Percentiles rank a stretch among this genome's conserved stretches.
These are phyloP conservation scores for Ophion slaviceki DNA, from an alignment of 2,888 invertebrate genomes.

Conservation along the genomic window DNA sequence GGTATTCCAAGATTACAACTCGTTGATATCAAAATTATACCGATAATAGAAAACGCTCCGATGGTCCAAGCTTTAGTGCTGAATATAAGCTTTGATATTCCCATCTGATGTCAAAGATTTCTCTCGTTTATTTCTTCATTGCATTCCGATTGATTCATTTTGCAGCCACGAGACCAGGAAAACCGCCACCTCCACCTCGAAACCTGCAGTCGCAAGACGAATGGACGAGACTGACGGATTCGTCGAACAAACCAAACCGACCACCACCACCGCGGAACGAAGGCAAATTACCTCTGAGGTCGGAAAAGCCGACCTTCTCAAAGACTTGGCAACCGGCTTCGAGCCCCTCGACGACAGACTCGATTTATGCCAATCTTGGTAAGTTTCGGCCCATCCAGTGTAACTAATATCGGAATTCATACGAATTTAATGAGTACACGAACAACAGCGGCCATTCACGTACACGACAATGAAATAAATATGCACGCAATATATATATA, in stretches of 20 bases:
- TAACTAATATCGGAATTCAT: conserved; percentile 76
- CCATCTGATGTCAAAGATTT: too few relatives aligned
- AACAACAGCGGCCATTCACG: conserved; percentile 53
- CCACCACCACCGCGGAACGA: conserved; percentile 88
- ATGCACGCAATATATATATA: conserved; percentile 7
- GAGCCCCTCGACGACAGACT: conserved; percentile 75
- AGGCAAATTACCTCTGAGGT: conserved; percentile 80
- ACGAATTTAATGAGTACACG: conserved; percentile 33
- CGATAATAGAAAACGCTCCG: too few relatives aligned
- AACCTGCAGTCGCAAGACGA: conserved; percentile 84
- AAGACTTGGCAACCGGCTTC: conserved; percentile 71
- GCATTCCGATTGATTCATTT: background rate
- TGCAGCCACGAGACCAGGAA: conserved; percentile 84
- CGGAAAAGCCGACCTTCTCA: conserved; percentile 63
- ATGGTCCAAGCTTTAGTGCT: too few relatives aligned
- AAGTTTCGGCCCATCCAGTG: conserved; percentile 84
- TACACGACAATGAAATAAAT: conserved; percentile 34
- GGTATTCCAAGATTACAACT: too few relatives aligned
- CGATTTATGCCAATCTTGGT: conserved; percentile 92
- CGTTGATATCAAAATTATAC: too few relatives aligned
- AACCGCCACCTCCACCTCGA: conserved; percentile 91
- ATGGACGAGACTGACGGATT: conserved; percentile 83
- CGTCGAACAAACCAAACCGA: conserved; percentile 86
- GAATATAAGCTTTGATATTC: too few relatives aligned
- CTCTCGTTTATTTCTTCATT: too few relatives aligned